phyloP scores from a whole-genome alignment of 2,113 vertebrate species.

The Eonycteris spelaea region DNA sequence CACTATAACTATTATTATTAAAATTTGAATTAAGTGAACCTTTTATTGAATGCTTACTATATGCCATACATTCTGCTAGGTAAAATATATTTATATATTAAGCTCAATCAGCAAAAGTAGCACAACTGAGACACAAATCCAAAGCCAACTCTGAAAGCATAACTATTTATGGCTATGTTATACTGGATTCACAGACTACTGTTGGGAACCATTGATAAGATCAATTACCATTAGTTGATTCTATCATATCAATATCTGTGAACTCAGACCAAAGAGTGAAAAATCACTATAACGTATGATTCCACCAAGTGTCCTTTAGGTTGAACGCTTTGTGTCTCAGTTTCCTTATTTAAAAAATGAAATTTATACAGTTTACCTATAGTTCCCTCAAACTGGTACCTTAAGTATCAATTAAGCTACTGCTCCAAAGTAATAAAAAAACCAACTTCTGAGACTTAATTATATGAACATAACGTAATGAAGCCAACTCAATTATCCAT shows the following conservation, averaged over 20 bases:
- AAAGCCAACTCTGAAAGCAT: neutral
- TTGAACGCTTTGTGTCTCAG: neutral
- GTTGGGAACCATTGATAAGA: neutral
- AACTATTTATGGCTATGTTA: neutral
- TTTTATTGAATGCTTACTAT: neutral
- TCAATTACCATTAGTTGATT: neutral
- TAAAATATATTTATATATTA: neutral
- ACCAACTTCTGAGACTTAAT: slow-evolving; percentile 56
- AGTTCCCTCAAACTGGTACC: slow-evolving; percentile 22
- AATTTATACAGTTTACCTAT: slow-evolving; percentile 30
- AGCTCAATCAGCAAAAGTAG: neutral
- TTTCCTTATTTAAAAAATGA: slow-evolving; percentile 43
- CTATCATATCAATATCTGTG: neutral
- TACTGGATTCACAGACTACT: neutral
- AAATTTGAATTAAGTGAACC: neutral
- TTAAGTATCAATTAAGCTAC: slow-evolving; percentile 57
- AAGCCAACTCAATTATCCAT: slow-evolving; percentile 70
- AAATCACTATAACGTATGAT: neutral
- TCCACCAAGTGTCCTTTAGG: neutral
- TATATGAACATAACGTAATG: slow-evolving; percentile 66
- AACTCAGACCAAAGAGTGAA: neutral
- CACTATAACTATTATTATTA: neutral
- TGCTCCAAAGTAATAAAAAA: slow-evolving; percentile 56
- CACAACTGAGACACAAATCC: neutral
- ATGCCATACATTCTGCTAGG: neutral